Percentiles rank a stretch among this genome's conserved stretches.
These are phyloP conservation scores for Pomacea maculata DNA, from an alignment of 1,140 invertebrate genomes.

Conservation along the genomic window DNA sequence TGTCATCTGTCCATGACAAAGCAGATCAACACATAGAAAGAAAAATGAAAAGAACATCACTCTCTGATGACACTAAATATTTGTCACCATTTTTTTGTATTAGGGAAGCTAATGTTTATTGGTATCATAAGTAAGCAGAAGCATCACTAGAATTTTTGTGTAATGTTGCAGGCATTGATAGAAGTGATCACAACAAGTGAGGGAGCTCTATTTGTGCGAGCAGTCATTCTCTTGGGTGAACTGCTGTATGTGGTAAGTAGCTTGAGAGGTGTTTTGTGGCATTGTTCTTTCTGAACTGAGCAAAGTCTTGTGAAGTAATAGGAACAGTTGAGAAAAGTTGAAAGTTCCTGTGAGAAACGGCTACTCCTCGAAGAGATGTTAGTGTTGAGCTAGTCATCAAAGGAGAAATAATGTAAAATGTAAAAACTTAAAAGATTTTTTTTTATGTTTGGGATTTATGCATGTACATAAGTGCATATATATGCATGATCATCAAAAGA, in stretches of 20 bases:
- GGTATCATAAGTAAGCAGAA: neutral
- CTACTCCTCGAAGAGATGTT: no score
- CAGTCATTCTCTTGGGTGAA: constrained; percentile 88
- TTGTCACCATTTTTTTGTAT: neutral
- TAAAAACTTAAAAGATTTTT: no score
- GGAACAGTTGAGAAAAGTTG: no score
- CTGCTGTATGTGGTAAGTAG: constrained; percentile 80
- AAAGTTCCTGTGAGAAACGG: no score
- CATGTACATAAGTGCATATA: no score
- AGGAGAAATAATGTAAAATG: no score
- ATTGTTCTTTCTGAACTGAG: no score
- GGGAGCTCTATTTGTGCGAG: constrained; percentile 86
- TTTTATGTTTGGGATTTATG: no score
- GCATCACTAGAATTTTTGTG: neutral
- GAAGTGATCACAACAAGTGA: constrained; percentile 91
- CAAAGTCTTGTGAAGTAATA: no score
- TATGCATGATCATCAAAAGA: no score
- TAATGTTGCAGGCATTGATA: constrained; percentile 75
- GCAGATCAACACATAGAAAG: neutral
- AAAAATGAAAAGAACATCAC: neutral
- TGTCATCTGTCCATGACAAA: neutral
- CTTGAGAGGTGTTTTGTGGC: neutral
- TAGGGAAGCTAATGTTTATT: neutral
- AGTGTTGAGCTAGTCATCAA: no score
- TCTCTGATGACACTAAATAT: neutral